Evolutionary conservation across 1,140 invertebrate genomes (phyloP).

Genomic region (Zaprionus lachaisei): DNA sequence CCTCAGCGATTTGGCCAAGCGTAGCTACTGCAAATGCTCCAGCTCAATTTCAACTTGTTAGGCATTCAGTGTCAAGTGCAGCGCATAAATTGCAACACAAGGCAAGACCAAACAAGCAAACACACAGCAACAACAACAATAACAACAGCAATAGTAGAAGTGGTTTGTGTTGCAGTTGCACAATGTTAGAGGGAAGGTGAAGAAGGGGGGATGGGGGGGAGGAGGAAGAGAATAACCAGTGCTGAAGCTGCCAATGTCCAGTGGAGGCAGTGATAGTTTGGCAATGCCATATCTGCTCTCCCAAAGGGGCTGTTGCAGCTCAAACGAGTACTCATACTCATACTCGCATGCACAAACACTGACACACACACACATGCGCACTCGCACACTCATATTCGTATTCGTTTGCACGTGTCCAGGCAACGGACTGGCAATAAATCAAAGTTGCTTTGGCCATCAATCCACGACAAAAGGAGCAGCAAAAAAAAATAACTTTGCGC

Average conservation of each 20-base stretch:
- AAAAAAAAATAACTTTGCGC: slow-evolving; percentile 41
- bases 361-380: neutral
- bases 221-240: slow-evolving; percentile 18
- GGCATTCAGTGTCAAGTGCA: slow-evolving; percentile 45
- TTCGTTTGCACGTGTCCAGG: slow-evolving; percentile 26
- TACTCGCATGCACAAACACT: neutral
- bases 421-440: slow-evolving; percentile 63
- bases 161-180: slow-evolving; percentile 49
- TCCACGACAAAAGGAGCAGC: slow-evolving; percentile 53
- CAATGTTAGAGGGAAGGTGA: slow-evolving; percentile 11
- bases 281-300: slow-evolving; percentile 39
- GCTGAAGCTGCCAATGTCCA: slow-evolving; percentile 42
- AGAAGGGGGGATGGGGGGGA: neutral
- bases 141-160: neutral
- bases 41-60: slow-evolving; percentile 14
- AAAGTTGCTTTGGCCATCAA: slow-evolving; percentile 73
- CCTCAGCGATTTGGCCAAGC: slow-evolving; percentile 6
- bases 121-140: neutral
- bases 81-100: slow-evolving; percentile 31
- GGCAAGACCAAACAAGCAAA: neutral
- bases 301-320: slow-evolving; percentile 10
- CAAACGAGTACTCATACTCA: neutral
- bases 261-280: slow-evolving; percentile 42
- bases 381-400: slow-evolving; percentile 8
- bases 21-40: slow-evolving; percentile 27